Conservation (phyloP, 2,113 vertebrate genomes). For the Bos indicus region DNA sequence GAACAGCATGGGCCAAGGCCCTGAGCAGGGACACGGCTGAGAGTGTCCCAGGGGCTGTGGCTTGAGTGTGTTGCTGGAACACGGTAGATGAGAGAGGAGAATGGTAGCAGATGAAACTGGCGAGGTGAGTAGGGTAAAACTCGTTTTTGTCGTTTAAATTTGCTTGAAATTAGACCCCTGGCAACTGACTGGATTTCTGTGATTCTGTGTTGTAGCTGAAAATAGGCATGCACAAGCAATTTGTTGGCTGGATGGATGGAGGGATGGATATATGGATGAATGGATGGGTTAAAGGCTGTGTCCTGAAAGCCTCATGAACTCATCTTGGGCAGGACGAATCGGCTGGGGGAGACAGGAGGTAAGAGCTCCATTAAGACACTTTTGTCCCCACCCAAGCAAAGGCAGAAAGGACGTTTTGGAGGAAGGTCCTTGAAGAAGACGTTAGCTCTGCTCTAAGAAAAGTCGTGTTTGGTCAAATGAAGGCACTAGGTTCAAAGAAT, state of each 20-base stretch:
- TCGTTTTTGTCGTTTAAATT: not conserved
- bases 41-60: no score
- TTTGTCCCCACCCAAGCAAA: not conserved
- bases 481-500: not conserved
- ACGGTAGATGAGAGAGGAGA: not conserved
- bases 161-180: not conserved
- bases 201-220: not conserved
- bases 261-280: not conserved
- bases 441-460: not conserved
- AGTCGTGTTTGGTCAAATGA: not conserved
- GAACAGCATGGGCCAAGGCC: fast-evolving
- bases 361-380: not conserved
- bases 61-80: not conserved
- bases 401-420: not conserved
- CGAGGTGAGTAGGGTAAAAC: not conserved
- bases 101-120: fast-evolving
- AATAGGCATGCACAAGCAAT: not conserved
- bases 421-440: not conserved
- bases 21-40: not conserved
- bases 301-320: not conserved
- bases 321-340: not conserved
- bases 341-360: not conserved
- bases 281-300: not conserved
- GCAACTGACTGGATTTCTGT: not conserved
- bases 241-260: not conserved